Evolutionary conservation across 2,113 vertebrate species (phyloP), one percentile per base, ranked within the genome.

Genomic region (Asarcornis scutulata): DNA sequence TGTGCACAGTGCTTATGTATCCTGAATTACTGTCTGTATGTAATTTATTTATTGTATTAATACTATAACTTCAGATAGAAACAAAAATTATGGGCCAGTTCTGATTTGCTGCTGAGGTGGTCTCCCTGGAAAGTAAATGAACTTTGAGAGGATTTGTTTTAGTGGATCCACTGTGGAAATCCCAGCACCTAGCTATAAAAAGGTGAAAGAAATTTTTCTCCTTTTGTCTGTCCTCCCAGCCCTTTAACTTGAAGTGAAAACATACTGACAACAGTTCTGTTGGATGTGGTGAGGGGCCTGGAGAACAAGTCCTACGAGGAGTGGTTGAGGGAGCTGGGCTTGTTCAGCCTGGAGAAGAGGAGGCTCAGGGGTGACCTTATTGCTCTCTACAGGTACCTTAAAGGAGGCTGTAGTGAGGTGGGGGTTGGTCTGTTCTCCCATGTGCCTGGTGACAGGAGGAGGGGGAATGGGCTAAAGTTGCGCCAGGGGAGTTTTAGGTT

Each of bases 1-100:
- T 84, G 42, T 85, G 48, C 26, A 52, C 6, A 56, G 7, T 59
- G 34, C 22, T 79, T 60, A 60, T 1, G 16, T 85, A 52, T 48
- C 64, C 87, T n/a, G 23, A 53, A 73, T 52, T 83, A 46, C 44
- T 25, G 42, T 62, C 20, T 36, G 29, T 29, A 13, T 68, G 53
- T 67, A 34, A 91, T 80, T 91, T 91, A 88, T 89, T 96, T 96
- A 89, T 14, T 55, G 6, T 56, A 79, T 93, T 80, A 95, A 93
- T 85, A 91, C 91, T 89, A 80, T 67, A 46, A 50, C 78, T 44
- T 2, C 31, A 78, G n/a, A 12, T 52, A 20, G 76, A 53, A 79
- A 50, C 2, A 60, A 36, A 46, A 60, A 64, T 46, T 68, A 31
- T 69, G 53, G 20, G 60, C 17, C 15, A n/a, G 18, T 89, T 94